phyloP scores from a whole-genome alignment of 2,797 vertebrate species.

The Poeciliopsis paucimaculata region DNA sequence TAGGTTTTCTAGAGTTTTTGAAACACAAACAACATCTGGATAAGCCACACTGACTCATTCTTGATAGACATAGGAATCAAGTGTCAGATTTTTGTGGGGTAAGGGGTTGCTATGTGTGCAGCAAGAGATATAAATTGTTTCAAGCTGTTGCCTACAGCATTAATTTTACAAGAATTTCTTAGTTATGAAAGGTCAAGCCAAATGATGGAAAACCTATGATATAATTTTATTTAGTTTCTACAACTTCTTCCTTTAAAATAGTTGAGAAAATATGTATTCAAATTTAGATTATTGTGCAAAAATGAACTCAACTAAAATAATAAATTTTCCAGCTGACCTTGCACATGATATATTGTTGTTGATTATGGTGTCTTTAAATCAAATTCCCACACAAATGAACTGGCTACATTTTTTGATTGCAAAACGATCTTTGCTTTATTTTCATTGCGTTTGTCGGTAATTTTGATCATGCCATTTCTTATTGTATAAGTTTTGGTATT shows the following conservation, averaged over 20 bases:
- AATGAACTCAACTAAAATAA: neutral
- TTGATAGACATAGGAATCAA: slow-evolving; percentile 1
- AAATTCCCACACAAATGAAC: neutral
- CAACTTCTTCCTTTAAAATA: neutral
- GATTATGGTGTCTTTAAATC: neutral
- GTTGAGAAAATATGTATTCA: neutral
- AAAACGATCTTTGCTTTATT: neutral
- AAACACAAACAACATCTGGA: slow-evolving; percentile 11
- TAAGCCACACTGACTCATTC: slow-evolving; percentile 1
- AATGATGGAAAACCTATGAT: slow-evolving; percentile 43
- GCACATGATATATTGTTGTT: neutral
- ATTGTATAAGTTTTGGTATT: neutral
- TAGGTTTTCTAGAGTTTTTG: neutral
- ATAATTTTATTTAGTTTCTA: neutral
- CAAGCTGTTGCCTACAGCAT: slow-evolving; percentile 72
- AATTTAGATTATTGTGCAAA: neutral
- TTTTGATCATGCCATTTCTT: neutral
- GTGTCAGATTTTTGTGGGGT: slow-evolving; percentile 1
- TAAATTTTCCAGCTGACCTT: neutral
- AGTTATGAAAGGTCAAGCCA: slow-evolving; percentile 65
- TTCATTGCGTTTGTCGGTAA: neutral
- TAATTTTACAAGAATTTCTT: slow-evolving; percentile 63
- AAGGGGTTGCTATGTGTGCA: neutral
- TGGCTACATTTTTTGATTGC: neutral
- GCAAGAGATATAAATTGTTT: slow-evolving; percentile 38